phyloP scores from a whole-genome alignment of 2,113 vertebrate genomes.

The Neolamprologus sp. region DNA sequence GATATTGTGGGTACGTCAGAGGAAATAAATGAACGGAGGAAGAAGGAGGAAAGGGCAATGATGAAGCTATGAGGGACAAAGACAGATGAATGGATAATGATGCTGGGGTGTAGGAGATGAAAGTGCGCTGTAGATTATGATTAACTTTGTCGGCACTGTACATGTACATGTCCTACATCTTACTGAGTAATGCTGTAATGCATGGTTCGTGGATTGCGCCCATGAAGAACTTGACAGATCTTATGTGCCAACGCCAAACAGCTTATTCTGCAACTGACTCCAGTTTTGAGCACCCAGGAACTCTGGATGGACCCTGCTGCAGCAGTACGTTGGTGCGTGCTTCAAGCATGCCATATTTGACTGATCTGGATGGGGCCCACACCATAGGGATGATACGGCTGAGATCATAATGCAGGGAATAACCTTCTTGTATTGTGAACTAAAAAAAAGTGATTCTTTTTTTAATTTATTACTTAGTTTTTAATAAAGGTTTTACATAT shows the following conservation, averaged over 20 bases:
- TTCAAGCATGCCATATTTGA: neutral
- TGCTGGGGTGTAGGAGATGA: neutral
- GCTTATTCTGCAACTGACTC: neutral
- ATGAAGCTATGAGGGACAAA: constrained; percentile 10
- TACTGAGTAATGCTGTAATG: neutral
- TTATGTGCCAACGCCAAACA: neutral
- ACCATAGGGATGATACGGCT: neutral
- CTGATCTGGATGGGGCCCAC: neutral
- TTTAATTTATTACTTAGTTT: too few relatives aligned
- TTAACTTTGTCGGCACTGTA: neutral
- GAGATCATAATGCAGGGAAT: neutral
- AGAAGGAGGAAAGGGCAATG: neutral
- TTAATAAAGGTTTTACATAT: too few relatives aligned
- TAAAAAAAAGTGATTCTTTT: neutral
- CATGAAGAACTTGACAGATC: neutral
- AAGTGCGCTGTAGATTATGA: neutral
- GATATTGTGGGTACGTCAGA: constrained; percentile 6
- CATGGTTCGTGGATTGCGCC: fast-evolving
- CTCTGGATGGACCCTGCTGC: neutral
- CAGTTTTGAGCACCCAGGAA: neutral
- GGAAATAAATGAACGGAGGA: constrained; percentile 12
- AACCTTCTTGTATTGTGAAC: neutral
- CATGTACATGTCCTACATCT: neutral
- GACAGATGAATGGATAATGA: neutral
- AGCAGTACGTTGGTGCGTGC: neutral